Evolutionary conservation across 35 echinoderm and acorn worm genomes (phyloP).

Genomic region (Antedon bifida): DNA sequence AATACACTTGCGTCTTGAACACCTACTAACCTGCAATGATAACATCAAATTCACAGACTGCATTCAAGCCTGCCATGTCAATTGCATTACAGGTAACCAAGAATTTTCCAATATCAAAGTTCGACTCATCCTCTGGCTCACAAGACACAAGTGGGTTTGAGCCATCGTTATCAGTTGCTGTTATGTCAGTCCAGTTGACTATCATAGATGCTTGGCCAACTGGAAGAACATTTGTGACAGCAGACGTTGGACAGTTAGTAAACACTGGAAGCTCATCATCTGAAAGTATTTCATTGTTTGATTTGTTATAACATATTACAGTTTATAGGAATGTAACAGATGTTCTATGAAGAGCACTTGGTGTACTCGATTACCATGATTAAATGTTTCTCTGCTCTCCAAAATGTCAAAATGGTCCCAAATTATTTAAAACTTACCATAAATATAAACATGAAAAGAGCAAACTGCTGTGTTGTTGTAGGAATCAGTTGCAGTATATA

Average conservation of each 20-base stretch:
- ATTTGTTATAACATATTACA: too few species aligned
- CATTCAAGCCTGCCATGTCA: background rate
- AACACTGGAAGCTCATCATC: background rate
- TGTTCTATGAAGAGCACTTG: too few species aligned
- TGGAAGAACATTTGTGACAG: background rate
- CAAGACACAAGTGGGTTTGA: background rate
- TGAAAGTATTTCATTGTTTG: background rate
- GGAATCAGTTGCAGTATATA: conserved; percentile 32
- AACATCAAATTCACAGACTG: background rate
- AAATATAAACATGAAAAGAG: conserved; percentile 29
- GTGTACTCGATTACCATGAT: too few species aligned
- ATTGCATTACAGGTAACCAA: background rate
- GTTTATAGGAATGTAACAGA: too few species aligned
- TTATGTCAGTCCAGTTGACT: background rate
- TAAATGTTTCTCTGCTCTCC: too few species aligned
- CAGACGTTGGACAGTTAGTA: background rate
- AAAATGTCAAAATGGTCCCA: too few species aligned
- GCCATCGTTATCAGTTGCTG: background rate
- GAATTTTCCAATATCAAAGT: background rate
- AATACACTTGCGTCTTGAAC: too few species aligned
- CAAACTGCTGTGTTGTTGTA: conserved; percentile 13
- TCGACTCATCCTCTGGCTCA: background rate
- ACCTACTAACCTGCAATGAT: background rate
- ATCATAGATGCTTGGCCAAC: background rate
- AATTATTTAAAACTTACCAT: conserved; percentile 16